phyloP scores from a whole-genome alignment of 2,113 vertebrate species.

The Opisthocomus hoazin region DNA sequence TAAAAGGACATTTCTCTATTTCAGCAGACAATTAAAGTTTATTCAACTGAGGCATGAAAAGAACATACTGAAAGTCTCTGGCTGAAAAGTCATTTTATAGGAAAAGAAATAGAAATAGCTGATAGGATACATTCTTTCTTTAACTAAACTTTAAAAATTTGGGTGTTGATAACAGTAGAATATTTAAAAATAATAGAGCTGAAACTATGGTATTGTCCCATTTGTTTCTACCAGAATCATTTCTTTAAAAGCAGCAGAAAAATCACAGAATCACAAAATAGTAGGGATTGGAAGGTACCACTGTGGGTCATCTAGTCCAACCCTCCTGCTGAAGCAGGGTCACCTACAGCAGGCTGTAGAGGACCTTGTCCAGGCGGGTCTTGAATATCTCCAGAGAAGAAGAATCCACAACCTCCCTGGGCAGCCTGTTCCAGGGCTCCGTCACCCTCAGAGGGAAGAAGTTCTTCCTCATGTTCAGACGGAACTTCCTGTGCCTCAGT shows the following conservation, averaged over 20 bases:
- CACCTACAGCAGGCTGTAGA: too few relatives aligned
- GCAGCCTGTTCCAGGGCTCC: too few relatives aligned
- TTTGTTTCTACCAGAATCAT: not conserved
- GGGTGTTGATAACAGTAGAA: not conserved
- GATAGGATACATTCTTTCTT: not conserved
- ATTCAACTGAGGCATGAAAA: not conserved
- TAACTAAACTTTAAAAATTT: not conserved
- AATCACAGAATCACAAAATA: too few relatives aligned
- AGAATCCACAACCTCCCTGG: too few relatives aligned
- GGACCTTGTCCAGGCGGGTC: too few relatives aligned
- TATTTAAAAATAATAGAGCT: not conserved
- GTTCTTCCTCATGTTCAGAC: too few relatives aligned
- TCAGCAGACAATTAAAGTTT: not conserved
- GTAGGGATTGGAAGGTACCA: too few relatives aligned
- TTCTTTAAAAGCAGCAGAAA: not conserved
- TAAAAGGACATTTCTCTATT: not conserved
- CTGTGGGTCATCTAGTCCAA: too few relatives aligned
- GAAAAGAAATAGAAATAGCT: not conserved
- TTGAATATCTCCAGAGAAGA: too few relatives aligned
- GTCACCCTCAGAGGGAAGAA: too few relatives aligned
- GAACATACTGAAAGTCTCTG: not conserved
- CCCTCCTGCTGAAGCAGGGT: too few relatives aligned
- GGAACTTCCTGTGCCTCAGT: too few relatives aligned
- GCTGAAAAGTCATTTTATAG: not conserved
- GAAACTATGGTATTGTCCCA: not conserved